A percentile compares a stretch with the other conserved stretches of the same genome.
Evolutionary conservation across 2,888 invertebrate species (phyloP).

Genomic region (Agrotis clavis): DNA sequence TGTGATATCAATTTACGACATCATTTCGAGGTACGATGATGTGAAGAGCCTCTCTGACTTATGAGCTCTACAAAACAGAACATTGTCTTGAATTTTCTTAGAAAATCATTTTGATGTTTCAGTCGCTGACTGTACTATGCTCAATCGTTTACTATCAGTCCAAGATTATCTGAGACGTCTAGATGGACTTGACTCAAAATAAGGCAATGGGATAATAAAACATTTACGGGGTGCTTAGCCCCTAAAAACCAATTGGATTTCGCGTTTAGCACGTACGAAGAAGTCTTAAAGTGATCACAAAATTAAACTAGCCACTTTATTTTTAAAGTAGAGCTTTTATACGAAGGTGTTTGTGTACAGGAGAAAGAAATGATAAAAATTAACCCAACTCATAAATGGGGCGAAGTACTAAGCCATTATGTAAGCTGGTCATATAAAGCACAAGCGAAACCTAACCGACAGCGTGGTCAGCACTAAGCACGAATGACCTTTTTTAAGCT

Average conservation of each 20-base stretch:
- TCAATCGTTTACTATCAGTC: constrained; percentile 37
- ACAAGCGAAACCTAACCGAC: constrained; percentile 60
- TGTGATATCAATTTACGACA: background rate
- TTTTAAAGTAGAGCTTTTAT: constrained; percentile 62
- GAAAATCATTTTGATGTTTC: background rate
- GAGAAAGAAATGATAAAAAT: constrained; percentile 29
- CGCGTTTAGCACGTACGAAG: constrained; percentile 76
- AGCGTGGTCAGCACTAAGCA: constrained; percentile 76
- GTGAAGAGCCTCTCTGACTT: background rate
- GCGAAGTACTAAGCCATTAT: constrained; percentile 59
- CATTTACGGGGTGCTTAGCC: constrained; percentile 70
- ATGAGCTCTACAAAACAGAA: background rate
- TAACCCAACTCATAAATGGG: constrained; percentile 16
- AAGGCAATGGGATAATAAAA: constrained; percentile 63
- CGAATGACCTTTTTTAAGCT: constrained; percentile 83
- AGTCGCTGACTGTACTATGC: constrained; percentile 16
- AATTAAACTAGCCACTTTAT: constrained; percentile 71
- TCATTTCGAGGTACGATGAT: background rate
- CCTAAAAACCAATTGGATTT: constrained; percentile 82
- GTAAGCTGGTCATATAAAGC: constrained; percentile 65
- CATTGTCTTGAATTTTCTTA: background rate
- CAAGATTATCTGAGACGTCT: constrained; percentile 52
- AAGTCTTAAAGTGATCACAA: constrained; percentile 66
- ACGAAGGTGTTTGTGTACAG: constrained; percentile 51
- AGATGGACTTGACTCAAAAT: constrained; percentile 61